Percentiles rank a stretch among this genome's conserved stretches.
Conservation (phyloP, 1,140 invertebrate genomes). For the Scylla paramamosain region DNA sequence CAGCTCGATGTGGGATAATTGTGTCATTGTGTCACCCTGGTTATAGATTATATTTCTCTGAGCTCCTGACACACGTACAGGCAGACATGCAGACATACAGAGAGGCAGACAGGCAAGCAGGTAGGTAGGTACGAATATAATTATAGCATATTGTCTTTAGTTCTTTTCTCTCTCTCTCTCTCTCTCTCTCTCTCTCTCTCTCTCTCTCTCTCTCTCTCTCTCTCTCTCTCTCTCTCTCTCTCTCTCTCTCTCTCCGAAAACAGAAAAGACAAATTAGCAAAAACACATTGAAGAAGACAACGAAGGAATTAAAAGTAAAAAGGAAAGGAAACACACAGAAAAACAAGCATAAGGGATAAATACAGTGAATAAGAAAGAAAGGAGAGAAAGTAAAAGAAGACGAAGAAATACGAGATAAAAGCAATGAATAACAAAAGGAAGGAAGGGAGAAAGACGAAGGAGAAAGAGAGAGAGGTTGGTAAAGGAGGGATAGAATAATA, state of each 20-base stretch:
- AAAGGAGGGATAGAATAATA: background rate
- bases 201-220: no score
- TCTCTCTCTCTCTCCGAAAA: no score
- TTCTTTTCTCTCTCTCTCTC: no score
- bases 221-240: no score
- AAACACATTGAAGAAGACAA: no score
- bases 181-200: no score
- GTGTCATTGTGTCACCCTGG: no score
- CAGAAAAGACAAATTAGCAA: no score
- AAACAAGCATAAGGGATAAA: background rate
- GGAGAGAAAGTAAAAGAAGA: background rate
- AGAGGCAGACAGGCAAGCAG: background rate
- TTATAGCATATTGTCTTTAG: no score
- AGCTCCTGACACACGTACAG: background rate
- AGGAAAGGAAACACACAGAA: background rate
- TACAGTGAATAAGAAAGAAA: background rate
- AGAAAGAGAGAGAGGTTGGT: background rate
- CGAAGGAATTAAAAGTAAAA: background rate
- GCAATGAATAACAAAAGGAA: background rate
- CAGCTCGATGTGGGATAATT: no score
- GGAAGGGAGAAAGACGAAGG: background rate
- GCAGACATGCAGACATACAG: constrained; percentile 32
- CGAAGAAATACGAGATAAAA: background rate
- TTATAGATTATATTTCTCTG: no score
- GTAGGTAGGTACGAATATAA: background rate